Evolutionary conservation across 1,140 invertebrate genomes (phyloP), one percentile per base, ranked within the genome.

Genomic region (Proales similis): DNA sequence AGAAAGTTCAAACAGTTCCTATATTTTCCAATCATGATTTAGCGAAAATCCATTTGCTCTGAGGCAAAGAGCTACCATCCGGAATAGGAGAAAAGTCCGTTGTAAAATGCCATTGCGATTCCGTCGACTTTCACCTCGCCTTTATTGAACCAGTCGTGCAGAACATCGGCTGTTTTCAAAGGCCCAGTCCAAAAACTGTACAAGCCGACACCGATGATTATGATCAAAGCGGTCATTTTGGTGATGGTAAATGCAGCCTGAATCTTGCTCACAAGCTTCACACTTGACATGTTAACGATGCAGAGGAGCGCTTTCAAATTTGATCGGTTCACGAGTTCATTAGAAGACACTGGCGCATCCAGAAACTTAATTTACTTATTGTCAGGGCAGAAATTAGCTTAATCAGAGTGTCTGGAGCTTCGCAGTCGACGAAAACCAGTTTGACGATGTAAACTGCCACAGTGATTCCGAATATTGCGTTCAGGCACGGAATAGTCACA

Each of bases 1-100:
- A 96, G 92, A 77, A 97, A 96, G 76, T 96, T 95, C 66, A 95
- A 77, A 73, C 93, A 94, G 78, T 95, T 94, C n/a, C n/a, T n/a
- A n/a, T n/a, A 86, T 86, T 88, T 57, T 12, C 48, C 32, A 60
- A 19, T 60, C 43, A 63, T 49, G 46, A 63, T 3, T 7, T 1
- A 49, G 63, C 17, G 48, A 65, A 68, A 65, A 73, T 19, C 19
- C 9, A 43, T 17, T 43, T 24, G 14, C 17, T 32, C n/a, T 12
- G 27, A n/a, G 12, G 22, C 19, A 17, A 51, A 20, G 46, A 26
- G n/a, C n/a, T n/a, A n/a, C 72, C 72, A 75, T 63, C 73, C 73
- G 17, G 72, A 70, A 66, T 73, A 71, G 66, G 72, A 73, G 60
- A 73, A 75, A 1, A 75, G 57, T 2, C 73, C 73, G 19, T 71